phyloP scores from a whole-genome alignment of 2,888 invertebrate species.

The Sarcophaga rosellei region DNA sequence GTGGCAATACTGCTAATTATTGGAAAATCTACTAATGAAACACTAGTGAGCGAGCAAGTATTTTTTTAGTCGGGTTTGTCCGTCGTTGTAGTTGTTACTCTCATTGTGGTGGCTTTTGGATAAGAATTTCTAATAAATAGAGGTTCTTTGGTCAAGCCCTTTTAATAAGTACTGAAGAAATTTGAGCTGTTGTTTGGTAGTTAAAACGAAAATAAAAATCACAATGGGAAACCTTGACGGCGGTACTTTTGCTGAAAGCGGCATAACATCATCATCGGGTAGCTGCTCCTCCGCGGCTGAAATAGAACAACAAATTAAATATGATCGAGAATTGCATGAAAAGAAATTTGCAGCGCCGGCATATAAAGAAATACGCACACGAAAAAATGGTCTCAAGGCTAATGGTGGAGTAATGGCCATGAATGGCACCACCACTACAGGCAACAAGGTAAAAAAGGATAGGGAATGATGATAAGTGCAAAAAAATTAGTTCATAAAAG shows the following conservation, averaged over 20 bases:
- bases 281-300: constrained; percentile 30
- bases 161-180: neutral
- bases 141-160: neutral
- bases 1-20: constrained; percentile 45
- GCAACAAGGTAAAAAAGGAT: constrained; percentile 74
- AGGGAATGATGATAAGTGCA: neutral
- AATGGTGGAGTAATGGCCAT: constrained; percentile 52
- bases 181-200: constrained; percentile 2
- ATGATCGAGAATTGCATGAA: constrained; percentile 62
- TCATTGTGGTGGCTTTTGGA: constrained; percentile 26
- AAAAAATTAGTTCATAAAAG: neutral
- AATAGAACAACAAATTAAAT: constrained; percentile 58
- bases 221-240: constrained; percentile 72
- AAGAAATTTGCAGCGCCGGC: constrained; percentile 76
- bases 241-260: constrained; percentile 66
- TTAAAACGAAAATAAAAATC: constrained; percentile 53
- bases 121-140: constrained; percentile 29
- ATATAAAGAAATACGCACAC: constrained; percentile 76
- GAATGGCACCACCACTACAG: constrained; percentile 60
- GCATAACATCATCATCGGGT: constrained; percentile 33
- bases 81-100: constrained; percentile 36
- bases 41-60: neutral
- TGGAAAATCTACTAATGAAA: constrained; percentile 47
- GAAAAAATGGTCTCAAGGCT: constrained; percentile 72
- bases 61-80: constrained; percentile 34